Percentiles rank a stretch among this genome's conserved stretches.
Evolutionary conservation across 2,888 invertebrate species (phyloP).

Genomic region (Antheraea yamamai): DNA sequence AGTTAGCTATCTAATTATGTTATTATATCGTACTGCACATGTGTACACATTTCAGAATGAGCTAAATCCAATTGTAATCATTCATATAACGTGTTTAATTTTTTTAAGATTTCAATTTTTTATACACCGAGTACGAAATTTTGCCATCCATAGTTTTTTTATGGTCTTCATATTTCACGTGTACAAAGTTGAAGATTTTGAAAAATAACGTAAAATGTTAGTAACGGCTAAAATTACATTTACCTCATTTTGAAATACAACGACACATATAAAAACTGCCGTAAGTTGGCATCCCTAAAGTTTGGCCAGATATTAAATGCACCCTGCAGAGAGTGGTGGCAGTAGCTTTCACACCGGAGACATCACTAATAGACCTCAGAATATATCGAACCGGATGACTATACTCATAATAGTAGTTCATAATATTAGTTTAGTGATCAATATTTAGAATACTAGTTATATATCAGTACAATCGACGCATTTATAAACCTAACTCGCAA

Average conservation of each 20-base stretch:
- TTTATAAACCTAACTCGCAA: not conserved
- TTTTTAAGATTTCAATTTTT: no score
- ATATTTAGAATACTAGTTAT: not conserved
- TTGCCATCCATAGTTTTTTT: no score
- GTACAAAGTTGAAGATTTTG: not conserved
- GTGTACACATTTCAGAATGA: no score
- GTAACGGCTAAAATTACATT: no score
- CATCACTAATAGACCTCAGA: constrained; percentile 28
- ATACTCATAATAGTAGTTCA: not conserved
- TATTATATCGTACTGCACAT: not conserved
- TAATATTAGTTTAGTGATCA: not conserved
- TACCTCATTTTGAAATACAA: no score
- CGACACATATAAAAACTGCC: not conserved
- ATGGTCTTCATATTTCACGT: no score
- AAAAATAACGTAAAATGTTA: no score
- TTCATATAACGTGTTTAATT: no score
- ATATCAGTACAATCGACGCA: not conserved
- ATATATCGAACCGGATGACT: not conserved
- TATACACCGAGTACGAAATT: no score
- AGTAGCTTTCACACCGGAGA: constrained; percentile 31
- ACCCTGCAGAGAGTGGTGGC: constrained; percentile 55
- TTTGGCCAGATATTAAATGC: constrained; percentile 68
- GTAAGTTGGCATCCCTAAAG: constrained; percentile 44
- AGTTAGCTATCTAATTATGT: not conserved
- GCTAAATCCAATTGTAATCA: no score